Evolutionary conservation across 2,888 invertebrate species (phyloP).

Genomic region (Drosophila kuntzei): DNA sequence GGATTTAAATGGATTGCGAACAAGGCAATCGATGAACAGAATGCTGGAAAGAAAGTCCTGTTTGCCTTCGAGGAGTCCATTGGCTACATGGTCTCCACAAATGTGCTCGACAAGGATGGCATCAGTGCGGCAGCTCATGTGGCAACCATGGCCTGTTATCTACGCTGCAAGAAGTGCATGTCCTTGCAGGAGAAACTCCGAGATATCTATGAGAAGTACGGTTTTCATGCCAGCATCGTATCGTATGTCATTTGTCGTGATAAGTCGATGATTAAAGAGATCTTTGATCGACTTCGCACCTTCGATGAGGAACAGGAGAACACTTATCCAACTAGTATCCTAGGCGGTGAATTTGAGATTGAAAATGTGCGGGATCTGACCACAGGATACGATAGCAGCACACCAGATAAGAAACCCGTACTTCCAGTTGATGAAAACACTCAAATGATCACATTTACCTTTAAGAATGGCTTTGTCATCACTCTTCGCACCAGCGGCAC

Average conservation of each 20-base stretch:
- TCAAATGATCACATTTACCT: slow-evolving; percentile 98
- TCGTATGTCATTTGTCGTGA: slow-evolving; percentile 96
- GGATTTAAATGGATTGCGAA: slow-evolving; percentile 99
- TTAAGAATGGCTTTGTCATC: slow-evolving; percentile 93
- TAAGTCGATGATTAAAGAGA: slow-evolving; percentile 88
- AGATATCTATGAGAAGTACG: slow-evolving; percentile 93
- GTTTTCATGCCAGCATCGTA: slow-evolving; percentile 94
- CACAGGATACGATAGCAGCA: slow-evolving; percentile 90
- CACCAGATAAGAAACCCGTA: slow-evolving; percentile 89
- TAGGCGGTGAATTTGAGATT: slow-evolving; percentile 88
- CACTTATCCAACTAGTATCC: slow-evolving; percentile 91
- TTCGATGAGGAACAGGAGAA: slow-evolving; percentile 85
- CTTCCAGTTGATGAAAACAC: slow-evolving; percentile 88
- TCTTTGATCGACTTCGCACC: slow-evolving; percentile 94
- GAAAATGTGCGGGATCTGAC: slow-evolving; percentile 94
- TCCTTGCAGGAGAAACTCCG: slow-evolving; percentile 89
- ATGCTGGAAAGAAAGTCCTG: slow-evolving; percentile 91
- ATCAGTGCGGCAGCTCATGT: slow-evolving; percentile 94
- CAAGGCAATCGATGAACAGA: slow-evolving; percentile 89
- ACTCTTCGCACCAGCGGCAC: slow-evolving; percentile 98
- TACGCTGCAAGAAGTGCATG: slow-evolving; percentile 88
- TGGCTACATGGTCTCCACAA: slow-evolving; percentile 96
- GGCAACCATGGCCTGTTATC: slow-evolving; percentile 91
- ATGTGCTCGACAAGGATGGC: slow-evolving; percentile 98
- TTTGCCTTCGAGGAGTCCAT: slow-evolving; percentile 99